These are phyloP conservation scores for Atlantisia rogersi DNA, from an alignment of 2,113 vertebrate species.

Conservation along the genomic window DNA sequence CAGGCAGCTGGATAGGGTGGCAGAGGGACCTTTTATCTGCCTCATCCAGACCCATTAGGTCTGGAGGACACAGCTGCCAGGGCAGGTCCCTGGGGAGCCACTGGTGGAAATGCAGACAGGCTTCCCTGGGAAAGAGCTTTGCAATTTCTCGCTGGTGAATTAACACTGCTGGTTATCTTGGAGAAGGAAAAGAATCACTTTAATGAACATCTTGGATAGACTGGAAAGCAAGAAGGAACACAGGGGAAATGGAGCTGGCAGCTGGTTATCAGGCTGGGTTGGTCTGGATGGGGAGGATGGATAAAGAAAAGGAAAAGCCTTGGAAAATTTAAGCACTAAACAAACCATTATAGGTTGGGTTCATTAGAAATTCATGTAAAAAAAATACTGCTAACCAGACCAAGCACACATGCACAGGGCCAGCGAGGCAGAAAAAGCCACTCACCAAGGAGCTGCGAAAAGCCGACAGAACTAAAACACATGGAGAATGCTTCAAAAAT, in stretches of 20 bases:
- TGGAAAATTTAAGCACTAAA: neutral
- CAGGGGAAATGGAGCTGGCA: neutral
- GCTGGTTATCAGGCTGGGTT: neutral
- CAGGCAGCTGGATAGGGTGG: rapidly evolving
- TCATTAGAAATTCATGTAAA: neutral
- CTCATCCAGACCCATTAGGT: neutral
- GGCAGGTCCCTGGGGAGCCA: neutral
- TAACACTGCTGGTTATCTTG: neutral
- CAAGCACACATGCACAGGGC: rapidly evolving
- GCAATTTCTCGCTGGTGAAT: neutral
- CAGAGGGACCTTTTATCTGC: neutral
- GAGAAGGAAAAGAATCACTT: neutral
- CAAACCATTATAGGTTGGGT: neutral
- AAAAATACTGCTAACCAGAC: neutral
- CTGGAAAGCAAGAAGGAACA: neutral
- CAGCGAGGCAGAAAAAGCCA: neutral
- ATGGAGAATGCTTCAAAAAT: rapidly evolving
- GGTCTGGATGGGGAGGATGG: neutral
- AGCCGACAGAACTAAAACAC: neutral
- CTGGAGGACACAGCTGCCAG: neutral
- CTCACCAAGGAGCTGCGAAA: neutral
- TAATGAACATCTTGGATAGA: neutral
- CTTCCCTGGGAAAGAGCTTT: neutral
- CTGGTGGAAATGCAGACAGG: neutral
- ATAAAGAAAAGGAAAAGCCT: neutral